These are phyloP conservation scores for Oegoconia quadripuncta DNA, from an alignment of 2,888 invertebrate species.

Conservation along the genomic window DNA sequence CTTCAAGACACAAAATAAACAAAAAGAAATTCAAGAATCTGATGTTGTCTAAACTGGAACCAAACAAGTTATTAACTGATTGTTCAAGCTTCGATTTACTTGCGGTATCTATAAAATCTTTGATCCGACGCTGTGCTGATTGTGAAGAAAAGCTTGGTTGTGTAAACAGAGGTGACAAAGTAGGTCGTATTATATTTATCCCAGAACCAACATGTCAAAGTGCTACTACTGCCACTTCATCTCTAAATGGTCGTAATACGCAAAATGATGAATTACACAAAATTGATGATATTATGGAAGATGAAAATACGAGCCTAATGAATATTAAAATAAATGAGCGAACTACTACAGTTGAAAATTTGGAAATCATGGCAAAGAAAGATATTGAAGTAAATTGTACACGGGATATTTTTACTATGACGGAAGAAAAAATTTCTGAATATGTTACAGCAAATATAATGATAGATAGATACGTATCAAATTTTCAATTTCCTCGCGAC, in stretches of 20 bases:
- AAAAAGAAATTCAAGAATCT: constrained; percentile 8
- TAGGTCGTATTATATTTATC: constrained; percentile 29
- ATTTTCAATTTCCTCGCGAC: not conserved
- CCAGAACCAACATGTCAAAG: constrained; percentile 32
- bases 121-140: constrained; percentile 37
- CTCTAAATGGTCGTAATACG: not conserved
- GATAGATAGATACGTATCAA: not conserved
- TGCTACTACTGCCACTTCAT: constrained; percentile 22
- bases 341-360: too few relatives aligned
- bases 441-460: not conserved
- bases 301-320: too few relatives aligned
- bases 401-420: too few relatives aligned
- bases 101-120: constrained; percentile 43
- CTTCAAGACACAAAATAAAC: constrained; percentile 24
- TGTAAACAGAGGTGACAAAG: constrained; percentile 15
- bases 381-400: too few relatives aligned
- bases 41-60: constrained; percentile 26
- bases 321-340: too few relatives aligned
- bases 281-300: too few relatives aligned
- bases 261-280: too few relatives aligned
- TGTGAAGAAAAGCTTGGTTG: constrained; percentile 23
- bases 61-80: constrained; percentile 26
- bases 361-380: too few relatives aligned
- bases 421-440: too few relatives aligned
- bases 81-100: constrained; percentile 44